Percentiles rank a stretch among this genome's conserved stretches.
Evolutionary conservation across 2,797 vertebrate genomes (phyloP).

Genomic region (Picus viridis): DNA sequence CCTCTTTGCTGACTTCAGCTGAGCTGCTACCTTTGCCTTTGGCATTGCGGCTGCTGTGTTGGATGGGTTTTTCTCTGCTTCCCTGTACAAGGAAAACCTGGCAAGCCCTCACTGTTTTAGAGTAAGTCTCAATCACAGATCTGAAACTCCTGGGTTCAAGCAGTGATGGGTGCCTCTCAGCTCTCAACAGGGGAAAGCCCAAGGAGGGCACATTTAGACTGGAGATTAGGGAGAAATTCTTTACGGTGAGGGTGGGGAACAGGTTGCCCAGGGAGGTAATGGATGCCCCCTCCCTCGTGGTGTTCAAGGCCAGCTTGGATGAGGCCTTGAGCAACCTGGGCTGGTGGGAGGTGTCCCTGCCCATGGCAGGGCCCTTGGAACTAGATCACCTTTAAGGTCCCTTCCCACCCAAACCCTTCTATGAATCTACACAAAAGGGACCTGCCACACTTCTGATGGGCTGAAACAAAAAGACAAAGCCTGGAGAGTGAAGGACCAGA

Average conservation of each 20-base stretch:
- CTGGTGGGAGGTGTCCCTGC: too few species aligned
- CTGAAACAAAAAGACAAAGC: neutral
- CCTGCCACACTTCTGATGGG: neutral
- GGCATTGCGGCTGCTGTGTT: neutral
- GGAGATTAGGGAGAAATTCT: too few species aligned
- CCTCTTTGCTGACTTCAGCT: neutral
- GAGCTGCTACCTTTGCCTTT: constrained; percentile 32
- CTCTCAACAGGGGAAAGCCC: neutral
- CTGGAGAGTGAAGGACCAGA: neutral
- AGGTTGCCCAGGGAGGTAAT: too few species aligned
- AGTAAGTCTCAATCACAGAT: neutral
- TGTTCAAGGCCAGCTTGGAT: too few species aligned
- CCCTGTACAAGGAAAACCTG: neutral
- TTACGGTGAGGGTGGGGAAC: too few species aligned
- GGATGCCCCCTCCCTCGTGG: too few species aligned
- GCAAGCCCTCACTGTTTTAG: neutral
- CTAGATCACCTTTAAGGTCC: too few species aligned
- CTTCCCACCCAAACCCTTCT: too few species aligned
- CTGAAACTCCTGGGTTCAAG: neutral
- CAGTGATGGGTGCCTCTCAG: neutral
- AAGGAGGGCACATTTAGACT: too few species aligned
- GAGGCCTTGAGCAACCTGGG: too few species aligned
- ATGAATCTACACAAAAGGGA: neutral
- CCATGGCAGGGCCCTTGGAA: too few species aligned
- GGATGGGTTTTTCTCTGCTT: neutral